These are phyloP conservation scores for Pantherophis alleghaniensis DNA, from an alignment of 2,797 vertebrate species.

Conservation along the genomic window DNA sequence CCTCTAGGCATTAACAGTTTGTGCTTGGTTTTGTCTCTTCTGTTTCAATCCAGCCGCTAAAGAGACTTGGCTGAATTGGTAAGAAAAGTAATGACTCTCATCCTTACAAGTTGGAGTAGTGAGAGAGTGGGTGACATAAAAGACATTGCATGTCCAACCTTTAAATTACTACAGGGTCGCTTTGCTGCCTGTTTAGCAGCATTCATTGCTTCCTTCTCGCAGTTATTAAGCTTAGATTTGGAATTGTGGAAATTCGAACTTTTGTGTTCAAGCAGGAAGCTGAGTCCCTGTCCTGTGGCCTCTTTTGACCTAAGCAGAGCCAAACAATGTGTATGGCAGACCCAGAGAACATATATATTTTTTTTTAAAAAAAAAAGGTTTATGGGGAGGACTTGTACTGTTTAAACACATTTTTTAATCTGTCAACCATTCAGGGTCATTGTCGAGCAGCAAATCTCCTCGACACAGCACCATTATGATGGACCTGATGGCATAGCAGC, in stretches of 20 bases:
- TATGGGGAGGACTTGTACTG: neutral
- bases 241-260: neutral
- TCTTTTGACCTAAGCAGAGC: neutral
- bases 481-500: no score
- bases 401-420: neutral
- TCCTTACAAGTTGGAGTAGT: neutral
- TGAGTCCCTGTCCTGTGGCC: neutral
- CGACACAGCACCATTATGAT: no score
- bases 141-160: neutral
- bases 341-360: neutral
- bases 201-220: neutral
- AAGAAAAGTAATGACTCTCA: neutral
- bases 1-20: neutral
- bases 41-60: neutral
- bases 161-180: neutral
- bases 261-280: neutral
- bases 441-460: no score
- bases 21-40: neutral
- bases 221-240: neutral
- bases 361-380: neutral
- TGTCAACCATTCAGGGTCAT: neutral
- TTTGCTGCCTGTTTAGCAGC: neutral
- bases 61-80: neutral
- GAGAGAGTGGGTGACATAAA: neutral
- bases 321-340: neutral